Conservation (phyloP, 2,888 invertebrate species). For the Microctonus aethiopoides region DNA sequence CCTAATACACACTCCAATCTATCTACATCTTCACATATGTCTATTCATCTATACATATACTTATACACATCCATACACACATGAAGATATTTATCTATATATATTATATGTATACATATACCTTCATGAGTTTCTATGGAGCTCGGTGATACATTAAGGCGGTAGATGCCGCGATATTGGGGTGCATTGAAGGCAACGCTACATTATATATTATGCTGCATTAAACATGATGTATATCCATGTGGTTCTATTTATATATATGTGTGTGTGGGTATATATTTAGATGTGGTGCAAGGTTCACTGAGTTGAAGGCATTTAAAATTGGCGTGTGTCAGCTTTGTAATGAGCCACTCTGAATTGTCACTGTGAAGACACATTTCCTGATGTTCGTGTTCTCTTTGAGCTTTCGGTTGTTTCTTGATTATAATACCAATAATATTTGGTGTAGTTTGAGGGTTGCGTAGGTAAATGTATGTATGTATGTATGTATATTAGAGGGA, state of each 20-base stretch:
- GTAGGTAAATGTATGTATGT: no score
- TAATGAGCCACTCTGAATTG: slow-evolving; percentile 52
- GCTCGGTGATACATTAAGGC: not conserved
- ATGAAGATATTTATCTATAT: not conserved
- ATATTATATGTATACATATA: not conserved
- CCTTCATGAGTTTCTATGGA: not conserved
- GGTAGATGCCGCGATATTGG: slow-evolving; percentile 14
- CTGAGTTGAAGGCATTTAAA: slow-evolving; percentile 56
- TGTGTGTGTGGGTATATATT: no score
- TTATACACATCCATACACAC: no score
- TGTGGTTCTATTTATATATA: slow-evolving; percentile 29
- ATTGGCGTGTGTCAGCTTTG: slow-evolving; percentile 46
- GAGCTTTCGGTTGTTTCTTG: not conserved
- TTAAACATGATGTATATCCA: not conserved
- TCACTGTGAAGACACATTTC: not conserved
- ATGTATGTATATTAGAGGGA: not conserved
- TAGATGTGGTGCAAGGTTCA: no score
- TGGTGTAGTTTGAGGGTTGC: not conserved
- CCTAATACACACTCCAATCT: no score
- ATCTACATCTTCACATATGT: no score
- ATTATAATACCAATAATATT: not conserved
- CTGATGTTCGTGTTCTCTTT: not conserved
- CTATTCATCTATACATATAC: no score
- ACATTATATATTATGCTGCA: slow-evolving; percentile 10
- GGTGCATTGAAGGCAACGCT: slow-evolving; percentile 4